These are phyloP conservation scores for Ceratina australensis DNA, from an alignment of 1,140 invertebrate species.

Conservation along the genomic window DNA sequence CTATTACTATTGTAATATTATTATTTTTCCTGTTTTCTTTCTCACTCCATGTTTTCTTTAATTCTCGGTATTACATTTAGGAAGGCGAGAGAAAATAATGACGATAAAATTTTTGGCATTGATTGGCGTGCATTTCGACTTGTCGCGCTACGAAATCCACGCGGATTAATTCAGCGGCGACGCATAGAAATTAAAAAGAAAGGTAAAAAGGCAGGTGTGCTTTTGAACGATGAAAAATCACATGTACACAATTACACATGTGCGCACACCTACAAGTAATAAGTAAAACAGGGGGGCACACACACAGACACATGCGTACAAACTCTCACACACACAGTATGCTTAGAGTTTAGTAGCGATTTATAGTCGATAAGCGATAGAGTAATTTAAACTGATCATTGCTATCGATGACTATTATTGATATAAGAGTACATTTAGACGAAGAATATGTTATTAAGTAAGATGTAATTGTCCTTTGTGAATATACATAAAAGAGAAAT, in stretches of 20 bases:
- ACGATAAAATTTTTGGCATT: slow-evolving; percentile 2
- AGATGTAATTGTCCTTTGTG: slow-evolving; percentile 79
- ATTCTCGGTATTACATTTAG: slow-evolving; percentile 9
- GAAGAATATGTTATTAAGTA: slow-evolving; percentile 74
- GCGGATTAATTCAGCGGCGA: slow-evolving; percentile 7
- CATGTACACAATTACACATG: background rate
- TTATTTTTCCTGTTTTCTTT: slow-evolving; percentile 18
- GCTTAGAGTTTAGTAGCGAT: slow-evolving; percentile 71
- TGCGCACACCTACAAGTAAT: slow-evolving; percentile 9
- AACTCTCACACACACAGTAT: slow-evolving; percentile 56
- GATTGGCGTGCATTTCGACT: slow-evolving; percentile 23
- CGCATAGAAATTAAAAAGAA: background rate
- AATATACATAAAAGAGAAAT: slow-evolving; percentile 79
- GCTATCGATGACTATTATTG: slow-evolving; percentile 74
- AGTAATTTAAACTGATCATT: slow-evolving; percentile 63
- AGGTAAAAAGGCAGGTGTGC: slow-evolving; percentile 59
- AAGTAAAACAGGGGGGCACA: background rate
- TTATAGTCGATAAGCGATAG: slow-evolving; percentile 69
- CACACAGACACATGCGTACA: slow-evolving; percentile 17
- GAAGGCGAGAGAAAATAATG: slow-evolving; percentile 3
- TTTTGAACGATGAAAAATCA: slow-evolving; percentile 62
- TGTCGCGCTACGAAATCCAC: slow-evolving; percentile 46
- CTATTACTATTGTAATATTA: slow-evolving; percentile 16
- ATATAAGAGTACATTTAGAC: slow-evolving; percentile 75
- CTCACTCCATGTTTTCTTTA: slow-evolving; percentile 5